Percentiles rank a stretch among this genome's conserved stretches.
Conservation (phyloP, 2,797 vertebrate genomes). For the Cynopterus sphinx region DNA sequence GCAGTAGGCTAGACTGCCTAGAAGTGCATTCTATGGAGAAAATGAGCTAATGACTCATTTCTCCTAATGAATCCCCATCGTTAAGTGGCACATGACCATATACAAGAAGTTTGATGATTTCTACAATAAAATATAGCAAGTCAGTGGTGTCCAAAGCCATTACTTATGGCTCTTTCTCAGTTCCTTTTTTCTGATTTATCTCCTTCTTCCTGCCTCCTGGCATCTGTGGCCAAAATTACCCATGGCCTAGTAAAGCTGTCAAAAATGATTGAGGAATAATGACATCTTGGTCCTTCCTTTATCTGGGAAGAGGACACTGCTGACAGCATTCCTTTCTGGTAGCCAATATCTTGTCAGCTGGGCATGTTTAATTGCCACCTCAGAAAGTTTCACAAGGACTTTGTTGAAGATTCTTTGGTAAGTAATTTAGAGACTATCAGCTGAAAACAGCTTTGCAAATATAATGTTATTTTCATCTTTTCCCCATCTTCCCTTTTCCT, state of each 20-base stretch:
- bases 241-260: background rate
- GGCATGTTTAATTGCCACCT: slow-evolving; percentile 30
- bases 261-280: background rate
- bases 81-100: background rate
- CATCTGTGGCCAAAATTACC: background rate
- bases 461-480: background rate
- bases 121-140: background rate
- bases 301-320: background rate
- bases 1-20: background rate
- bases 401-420: background rate
- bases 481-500: background rate
- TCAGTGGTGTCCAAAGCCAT: background rate
- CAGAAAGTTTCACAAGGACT: background rate
- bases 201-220: background rate
- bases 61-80: background rate
- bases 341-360: background rate
- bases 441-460: background rate
- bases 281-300: background rate
- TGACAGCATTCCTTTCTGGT: background rate
- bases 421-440: background rate
- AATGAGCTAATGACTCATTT: background rate
- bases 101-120: background rate
- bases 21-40: background rate
- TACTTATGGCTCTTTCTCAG: background rate
- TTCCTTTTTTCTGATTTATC: background rate